These are phyloP conservation scores for Gila orcuttii DNA, from an alignment of 2,113 vertebrate species.

Conservation along the genomic window DNA sequence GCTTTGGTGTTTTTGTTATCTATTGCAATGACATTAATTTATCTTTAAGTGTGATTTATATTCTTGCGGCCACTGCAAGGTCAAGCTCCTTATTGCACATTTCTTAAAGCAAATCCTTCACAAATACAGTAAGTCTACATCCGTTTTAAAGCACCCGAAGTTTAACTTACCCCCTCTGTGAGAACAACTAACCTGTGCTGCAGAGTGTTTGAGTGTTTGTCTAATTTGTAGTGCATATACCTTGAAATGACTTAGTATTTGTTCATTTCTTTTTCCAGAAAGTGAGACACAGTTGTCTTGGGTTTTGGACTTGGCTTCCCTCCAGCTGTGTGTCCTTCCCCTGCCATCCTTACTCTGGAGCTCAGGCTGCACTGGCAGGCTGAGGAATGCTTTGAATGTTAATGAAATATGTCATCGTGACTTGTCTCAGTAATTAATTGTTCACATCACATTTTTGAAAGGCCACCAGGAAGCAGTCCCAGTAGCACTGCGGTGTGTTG, in stretches of 20 bases:
- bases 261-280: conserved; percentile 47
- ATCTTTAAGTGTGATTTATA: not conserved
- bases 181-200: not conserved
- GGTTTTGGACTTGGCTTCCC: conserved; percentile 44
- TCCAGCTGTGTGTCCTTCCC: conserved; percentile 51
- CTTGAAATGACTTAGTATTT: conserved; percentile 50
- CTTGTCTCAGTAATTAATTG: conserved; percentile 60
- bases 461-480: conserved; percentile 55
- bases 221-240: conserved; percentile 25
- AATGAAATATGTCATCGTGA: conserved; percentile 61
- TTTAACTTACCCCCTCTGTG: not conserved
- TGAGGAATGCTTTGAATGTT: conserved; percentile 51
- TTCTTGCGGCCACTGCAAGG: not conserved
- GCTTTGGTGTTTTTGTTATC: conserved; percentile 2
- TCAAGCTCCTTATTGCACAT: not conserved
- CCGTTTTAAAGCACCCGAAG: not conserved
- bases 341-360: conserved; percentile 31
- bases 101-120: not conserved
- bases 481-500: conserved; percentile 30
- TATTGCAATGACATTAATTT: not conserved
- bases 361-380: conserved; percentile 36
- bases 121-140: not conserved
- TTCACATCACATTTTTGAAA: conserved; percentile 59
- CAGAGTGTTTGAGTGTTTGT: conserved; percentile 30
- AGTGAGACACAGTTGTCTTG: conserved; percentile 41